Evolutionary conservation across 1,140 invertebrate genomes (phyloP).

Genomic region (Drosophila sucinea): DNA sequence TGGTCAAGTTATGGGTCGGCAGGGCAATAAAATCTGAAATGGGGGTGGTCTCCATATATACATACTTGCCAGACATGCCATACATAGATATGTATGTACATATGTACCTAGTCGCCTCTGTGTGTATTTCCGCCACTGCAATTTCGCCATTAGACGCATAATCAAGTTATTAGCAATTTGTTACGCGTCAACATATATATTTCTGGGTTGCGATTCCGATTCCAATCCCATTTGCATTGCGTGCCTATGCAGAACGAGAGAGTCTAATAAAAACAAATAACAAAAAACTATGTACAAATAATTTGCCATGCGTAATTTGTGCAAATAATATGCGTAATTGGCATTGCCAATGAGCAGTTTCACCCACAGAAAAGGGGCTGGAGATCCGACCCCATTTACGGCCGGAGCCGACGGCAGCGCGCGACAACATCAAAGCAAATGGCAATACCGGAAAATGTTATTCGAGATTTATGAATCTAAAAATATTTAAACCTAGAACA

Average conservation of each 20-base stretch:
- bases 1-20: slow-evolving; percentile 63
- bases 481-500: slow-evolving; percentile 49
- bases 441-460: slow-evolving; percentile 32
- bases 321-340: slow-evolving; percentile 81
- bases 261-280: slow-evolving; percentile 58
- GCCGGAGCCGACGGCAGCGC: slow-evolving; percentile 10
- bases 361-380: not conserved
- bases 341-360: slow-evolving; percentile 5
- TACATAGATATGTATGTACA: not conserved
- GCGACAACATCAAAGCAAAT: slow-evolving; percentile 67
- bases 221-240: slow-evolving; percentile 41
- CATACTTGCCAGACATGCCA: not conserved
- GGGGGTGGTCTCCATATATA: slow-evolving; percentile 44
- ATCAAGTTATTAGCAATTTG: slow-evolving; percentile 80
- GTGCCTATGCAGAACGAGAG: slow-evolving; percentile 63
- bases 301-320: slow-evolving; percentile 80
- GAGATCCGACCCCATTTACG: not conserved
- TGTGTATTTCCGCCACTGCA: slow-evolving; percentile 39
- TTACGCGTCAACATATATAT: slow-evolving; percentile 54
- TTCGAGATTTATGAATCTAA: slow-evolving; percentile 53
- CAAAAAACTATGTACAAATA: slow-evolving; percentile 54
- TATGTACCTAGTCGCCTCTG: slow-evolving; percentile 6
- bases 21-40: slow-evolving; percentile 51
- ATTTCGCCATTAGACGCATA: slow-evolving; percentile 76
- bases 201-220: slow-evolving; percentile 12